Percentiles rank a stretch among this genome's conserved stretches.
phyloP scores from a whole-genome alignment of 2,113 vertebrate species.

The Malurus alboscapulatus region DNA sequence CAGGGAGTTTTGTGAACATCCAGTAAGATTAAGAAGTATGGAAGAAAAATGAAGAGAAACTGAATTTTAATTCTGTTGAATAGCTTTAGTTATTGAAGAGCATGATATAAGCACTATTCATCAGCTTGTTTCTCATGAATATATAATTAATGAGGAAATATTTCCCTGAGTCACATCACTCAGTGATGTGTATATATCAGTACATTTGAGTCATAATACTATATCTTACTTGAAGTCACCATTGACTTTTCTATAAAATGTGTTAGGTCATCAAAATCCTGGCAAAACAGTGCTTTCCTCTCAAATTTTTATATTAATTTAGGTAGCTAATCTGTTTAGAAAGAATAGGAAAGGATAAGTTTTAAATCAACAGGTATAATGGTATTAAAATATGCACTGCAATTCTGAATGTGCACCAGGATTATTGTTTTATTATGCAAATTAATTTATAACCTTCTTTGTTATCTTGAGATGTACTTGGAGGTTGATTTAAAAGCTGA shows the following conservation, averaged over 20 bases:
- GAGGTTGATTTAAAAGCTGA: conserved; percentile 52
- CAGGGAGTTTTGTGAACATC: background rate
- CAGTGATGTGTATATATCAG: no score
- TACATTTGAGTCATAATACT: background rate
- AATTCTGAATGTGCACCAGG: conserved; percentile 9
- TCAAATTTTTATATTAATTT: background rate
- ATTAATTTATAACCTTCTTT: conserved; percentile 48
- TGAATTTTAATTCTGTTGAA: background rate
- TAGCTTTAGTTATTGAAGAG: background rate
- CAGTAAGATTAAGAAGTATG: background rate
- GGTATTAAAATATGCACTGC: conserved; percentile 17
- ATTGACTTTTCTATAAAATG: background rate
- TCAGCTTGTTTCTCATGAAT: background rate
- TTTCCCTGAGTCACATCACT: background rate
- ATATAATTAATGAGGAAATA: background rate
- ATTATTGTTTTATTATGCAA: conserved; percentile 62
- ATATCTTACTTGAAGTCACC: background rate
- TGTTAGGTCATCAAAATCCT: background rate
- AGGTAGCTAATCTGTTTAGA: background rate
- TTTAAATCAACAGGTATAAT: conserved; percentile 18
- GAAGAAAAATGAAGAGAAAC: background rate
- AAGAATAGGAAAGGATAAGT: background rate
- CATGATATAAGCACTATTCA: background rate
- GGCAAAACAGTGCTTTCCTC: background rate
- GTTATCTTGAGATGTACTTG: conserved; percentile 32